These are phyloP conservation scores for Chrysogorgia sp. DNA, from an alignment of 92 coral and sea anemone species.

Conservation along the genomic window DNA sequence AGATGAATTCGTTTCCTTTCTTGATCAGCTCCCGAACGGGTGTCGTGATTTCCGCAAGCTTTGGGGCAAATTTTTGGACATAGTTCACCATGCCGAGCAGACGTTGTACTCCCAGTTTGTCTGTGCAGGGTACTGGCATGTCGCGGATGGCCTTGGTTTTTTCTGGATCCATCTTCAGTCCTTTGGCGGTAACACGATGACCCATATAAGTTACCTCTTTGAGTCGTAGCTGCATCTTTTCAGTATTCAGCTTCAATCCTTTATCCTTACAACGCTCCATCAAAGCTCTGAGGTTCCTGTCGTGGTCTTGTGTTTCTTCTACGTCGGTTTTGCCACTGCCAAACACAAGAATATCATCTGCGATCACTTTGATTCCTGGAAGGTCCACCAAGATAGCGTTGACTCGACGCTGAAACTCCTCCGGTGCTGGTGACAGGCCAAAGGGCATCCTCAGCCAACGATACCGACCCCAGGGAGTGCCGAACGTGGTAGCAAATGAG, in stretches of 20 bases:
- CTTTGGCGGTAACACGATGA: slow-evolving; percentile 41
- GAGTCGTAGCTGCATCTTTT: slow-evolving; percentile 50
- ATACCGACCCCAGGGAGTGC: slow-evolving; percentile 63
- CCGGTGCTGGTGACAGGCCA: slow-evolving; percentile 63
- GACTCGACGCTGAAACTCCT: slow-evolving; percentile 71
- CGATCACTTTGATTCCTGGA: slow-evolving; percentile 65
- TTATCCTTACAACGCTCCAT: slow-evolving; percentile 52
- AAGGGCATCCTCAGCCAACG: slow-evolving; percentile 72
- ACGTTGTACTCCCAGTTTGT: slow-evolving; percentile 59
- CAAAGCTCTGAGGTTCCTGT: slow-evolving; percentile 54
- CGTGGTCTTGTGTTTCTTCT: slow-evolving; percentile 55
- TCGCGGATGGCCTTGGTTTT: slow-evolving; percentile 53
- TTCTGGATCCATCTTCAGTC: slow-evolving; percentile 55
- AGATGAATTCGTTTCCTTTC: slow-evolving; percentile 58
- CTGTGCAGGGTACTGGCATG: slow-evolving; percentile 60
- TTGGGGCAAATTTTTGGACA: slow-evolving; percentile 61
- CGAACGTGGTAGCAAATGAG: slow-evolving; percentile 63
- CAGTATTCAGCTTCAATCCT: slow-evolving; percentile 48
- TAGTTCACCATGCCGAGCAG: slow-evolving; percentile 62
- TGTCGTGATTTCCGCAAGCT: slow-evolving; percentile 38
- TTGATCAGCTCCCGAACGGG: slow-evolving; percentile 58
- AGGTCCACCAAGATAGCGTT: slow-evolving; percentile 61
- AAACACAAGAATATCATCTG: slow-evolving; percentile 68
- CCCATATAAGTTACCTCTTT: slow-evolving; percentile 54
- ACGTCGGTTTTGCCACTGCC: slow-evolving; percentile 57